A percentile compares a stretch with the other conserved stretches of the same genome.
These are phyloP conservation scores for Ochropleura leucogaster DNA, from an alignment of 2,888 invertebrate species.

Conservation along the genomic window DNA sequence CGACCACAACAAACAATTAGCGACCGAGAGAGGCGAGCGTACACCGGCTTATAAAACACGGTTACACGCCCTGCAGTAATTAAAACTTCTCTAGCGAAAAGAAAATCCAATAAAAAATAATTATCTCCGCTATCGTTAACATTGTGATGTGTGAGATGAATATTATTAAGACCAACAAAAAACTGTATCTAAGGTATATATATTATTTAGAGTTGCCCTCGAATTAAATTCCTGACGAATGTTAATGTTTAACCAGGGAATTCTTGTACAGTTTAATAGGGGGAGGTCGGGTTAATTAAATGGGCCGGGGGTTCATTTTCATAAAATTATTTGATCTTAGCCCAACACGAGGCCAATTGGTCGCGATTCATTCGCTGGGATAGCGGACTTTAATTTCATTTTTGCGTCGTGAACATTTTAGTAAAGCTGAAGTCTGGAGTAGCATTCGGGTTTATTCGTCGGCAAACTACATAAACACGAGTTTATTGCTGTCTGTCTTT, in stretches of 20 bases:
- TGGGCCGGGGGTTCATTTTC: constrained; percentile 88
- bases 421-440: constrained; percentile 58
- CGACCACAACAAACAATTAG: constrained; percentile 83
- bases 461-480: constrained; percentile 81
- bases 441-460: constrained; percentile 72
- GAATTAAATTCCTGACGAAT: constrained; percentile 88
- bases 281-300: constrained; percentile 89
- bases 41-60: constrained; percentile 75
- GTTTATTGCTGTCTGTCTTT: constrained; percentile 82
- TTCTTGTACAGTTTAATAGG: constrained; percentile 88
- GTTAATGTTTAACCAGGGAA: constrained; percentile 89
- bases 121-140: constrained; percentile 79
- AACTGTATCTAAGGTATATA: constrained; percentile 80
- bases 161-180: constrained; percentile 78
- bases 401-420: constrained; percentile 76
- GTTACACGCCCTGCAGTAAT: constrained; percentile 78
- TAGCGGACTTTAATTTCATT: constrained; percentile 83
- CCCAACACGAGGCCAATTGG: constrained; percentile 80
- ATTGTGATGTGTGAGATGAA: constrained; percentile 79
- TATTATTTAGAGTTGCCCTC: constrained; percentile 80
- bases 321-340: constrained; percentile 89
- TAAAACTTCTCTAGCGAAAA: constrained; percentile 86
- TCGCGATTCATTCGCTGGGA: constrained; percentile 81
- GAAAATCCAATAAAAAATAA: constrained; percentile 85
- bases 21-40: constrained; percentile 70